Base-by-base conservation (phyloP, 2,797 vertebrate species). In the Malacoctenus gilli region DNA sequence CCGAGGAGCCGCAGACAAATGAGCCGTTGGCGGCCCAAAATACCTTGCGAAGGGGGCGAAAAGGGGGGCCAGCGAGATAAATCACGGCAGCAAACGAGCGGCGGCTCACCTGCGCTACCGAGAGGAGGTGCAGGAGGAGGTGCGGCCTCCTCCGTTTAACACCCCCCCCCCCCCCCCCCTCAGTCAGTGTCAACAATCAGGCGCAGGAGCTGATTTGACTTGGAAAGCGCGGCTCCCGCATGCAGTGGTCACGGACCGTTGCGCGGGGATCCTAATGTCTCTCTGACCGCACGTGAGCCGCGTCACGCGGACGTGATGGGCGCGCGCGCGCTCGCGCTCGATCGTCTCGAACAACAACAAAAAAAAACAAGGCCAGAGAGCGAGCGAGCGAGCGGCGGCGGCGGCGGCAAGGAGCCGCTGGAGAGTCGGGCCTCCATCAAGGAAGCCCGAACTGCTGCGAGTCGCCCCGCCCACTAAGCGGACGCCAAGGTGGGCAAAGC, bases 241-340 rank as follows among this genome's bases (percentile, higher is more conserved):
- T 84, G 83, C 87, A 82, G 91, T 85, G 91, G 91, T 92, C 91
- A 92, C 89, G 91, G 91, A 93, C 92, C 91, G 92, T 93, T 92
- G 92, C 91, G 86, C 85, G 61, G 59, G 83, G 88, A 85, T 85
- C 72, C 62, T 75, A 78, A 83, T 85, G 85, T 89, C 80, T 68
- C 84, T 87, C 75, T 84, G 84, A 89, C 87, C 87, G 85, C 87
- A 89, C 8, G 56, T 86, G 84, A 89, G 90, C 89, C 89, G 85
- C 90, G 86, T 85, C 89, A 86, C 72, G 85, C 79, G 72, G 76
- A 76, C 74, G 42, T 53, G 69, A 64, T 44, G 59, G 76, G 84
- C 66, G 56, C n/a, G 64, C 63, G 40, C 44, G 42, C 30, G 38
- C n/a, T n/a, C n/a, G n/a, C n/a, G n/a, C n/a, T n/a, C n/a, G n/a